Percentiles rank a stretch among this genome's conserved stretches.
phyloP scores from a whole-genome alignment of 1,140 invertebrate genomes.

The Helicoverpa zea region DNA sequence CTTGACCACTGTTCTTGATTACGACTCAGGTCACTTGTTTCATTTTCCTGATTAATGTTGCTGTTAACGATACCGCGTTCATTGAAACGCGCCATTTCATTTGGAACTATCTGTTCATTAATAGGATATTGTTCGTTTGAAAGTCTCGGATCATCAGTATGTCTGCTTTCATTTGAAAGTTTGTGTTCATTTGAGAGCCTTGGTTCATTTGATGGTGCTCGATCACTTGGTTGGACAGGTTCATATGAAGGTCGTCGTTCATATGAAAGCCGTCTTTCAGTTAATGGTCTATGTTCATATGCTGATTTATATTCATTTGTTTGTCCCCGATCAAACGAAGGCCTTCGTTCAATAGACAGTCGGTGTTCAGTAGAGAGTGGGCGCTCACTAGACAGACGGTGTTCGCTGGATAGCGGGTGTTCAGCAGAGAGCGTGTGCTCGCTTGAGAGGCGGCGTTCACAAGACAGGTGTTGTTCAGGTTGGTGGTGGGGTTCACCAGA shows the following conservation, averaged over 20 bases:
- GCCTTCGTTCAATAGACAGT: background rate
- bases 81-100: background rate
- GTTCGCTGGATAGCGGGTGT: background rate
- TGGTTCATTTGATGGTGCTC: background rate
- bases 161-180: background rate
- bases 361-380: background rate
- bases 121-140: background rate
- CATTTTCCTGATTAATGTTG: background rate
- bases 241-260: background rate
- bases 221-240: background rate
- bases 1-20: background rate
- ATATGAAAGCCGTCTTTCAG: background rate
- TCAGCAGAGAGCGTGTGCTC: background rate
- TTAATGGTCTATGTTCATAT: background rate
- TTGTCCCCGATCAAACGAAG: background rate
- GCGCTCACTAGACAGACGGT: background rate
- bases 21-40: background rate
- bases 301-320: background rate
- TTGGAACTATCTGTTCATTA: background rate
- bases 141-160: background rate
- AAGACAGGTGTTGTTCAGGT: background rate
- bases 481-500: background rate
- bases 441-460: background rate
- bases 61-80: background rate
- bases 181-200: background rate